These are phyloP conservation scores for Smutsia gigantea DNA, from an alignment of 2,797 vertebrate species.

Conservation along the genomic window DNA sequence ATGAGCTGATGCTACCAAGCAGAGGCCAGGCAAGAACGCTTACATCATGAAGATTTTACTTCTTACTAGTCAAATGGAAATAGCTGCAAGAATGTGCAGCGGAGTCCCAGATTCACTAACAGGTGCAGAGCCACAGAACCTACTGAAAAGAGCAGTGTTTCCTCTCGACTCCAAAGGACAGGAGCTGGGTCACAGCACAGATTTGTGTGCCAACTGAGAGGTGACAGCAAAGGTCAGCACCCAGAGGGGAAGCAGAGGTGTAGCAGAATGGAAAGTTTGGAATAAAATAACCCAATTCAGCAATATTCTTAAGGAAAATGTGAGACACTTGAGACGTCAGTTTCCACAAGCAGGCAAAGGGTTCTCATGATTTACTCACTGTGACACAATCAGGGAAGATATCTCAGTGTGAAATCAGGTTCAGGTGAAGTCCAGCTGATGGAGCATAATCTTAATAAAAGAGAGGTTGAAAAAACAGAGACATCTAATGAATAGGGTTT, in stretches of 20 bases:
- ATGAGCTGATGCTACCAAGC: not conserved
- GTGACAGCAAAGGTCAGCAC: not conserved
- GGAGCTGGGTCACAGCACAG: not conserved
- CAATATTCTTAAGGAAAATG: not conserved
- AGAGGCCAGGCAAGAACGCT: not conserved
- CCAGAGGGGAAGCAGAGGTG: not conserved
- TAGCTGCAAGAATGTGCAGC: not conserved
- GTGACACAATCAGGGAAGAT: not conserved
- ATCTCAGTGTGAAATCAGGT: not conserved
- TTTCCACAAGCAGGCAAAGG: not conserved
- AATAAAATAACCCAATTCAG: not conserved
- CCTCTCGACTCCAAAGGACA: not conserved
- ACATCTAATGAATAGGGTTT: not conserved
- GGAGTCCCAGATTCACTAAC: not conserved
- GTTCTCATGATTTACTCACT: not conserved
- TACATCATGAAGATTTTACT: not conserved
- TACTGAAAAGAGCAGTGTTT: not conserved
- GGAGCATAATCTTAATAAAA: not conserved
- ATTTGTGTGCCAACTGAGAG: not conserved
- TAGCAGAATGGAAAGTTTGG: not conserved
- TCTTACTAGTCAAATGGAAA: not conserved
- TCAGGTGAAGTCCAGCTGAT: not conserved
- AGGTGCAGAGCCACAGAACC: not conserved
- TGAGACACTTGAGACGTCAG: not conserved
- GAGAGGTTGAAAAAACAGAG: not conserved